Evolutionary conservation across 2,113 vertebrate species (phyloP), one percentile per base, ranked within the genome.

Genomic region (Tachysurus vachellii): DNA sequence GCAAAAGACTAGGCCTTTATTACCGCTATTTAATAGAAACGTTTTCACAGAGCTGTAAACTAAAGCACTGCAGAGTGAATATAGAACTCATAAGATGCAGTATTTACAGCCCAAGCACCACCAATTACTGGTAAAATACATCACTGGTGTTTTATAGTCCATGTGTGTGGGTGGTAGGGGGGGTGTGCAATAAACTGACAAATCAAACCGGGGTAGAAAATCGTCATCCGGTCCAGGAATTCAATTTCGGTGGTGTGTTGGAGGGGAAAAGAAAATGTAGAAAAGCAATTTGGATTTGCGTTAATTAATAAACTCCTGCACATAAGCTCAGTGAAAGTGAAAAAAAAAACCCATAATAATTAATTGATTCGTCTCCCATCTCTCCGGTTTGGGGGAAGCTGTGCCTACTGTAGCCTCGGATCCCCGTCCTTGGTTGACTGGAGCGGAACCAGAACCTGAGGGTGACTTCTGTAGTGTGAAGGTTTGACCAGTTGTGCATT

Each of bases 61-160:
- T 57, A 19, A 57, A 80, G 77, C 77, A 80, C 31, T 42, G 56
- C 56, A 23, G 31, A 80, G 54, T 59, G 31, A 42, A 59, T 42
- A 36, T 23, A 59, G 11, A 59, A 42, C 79, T 59, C 31, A 80
- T 59, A 36, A 23, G 28, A 79, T 79, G 54, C 28, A 36, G 56
- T 80, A 80, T 80, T 59, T 80, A 80, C 5, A 21, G 54, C 56
- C 28, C 54, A 57, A 36, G 77, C 21, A 57, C n/a, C 16, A 42
- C 56, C 76, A 11, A 80, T 80, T 80, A 80, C n/a, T 54, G 53
- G 50, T 56, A 80, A 80, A 54, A 56, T 80, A 80, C 53, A 80
- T 56, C 76, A 31, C n/a, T 80, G 53, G 53, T 36, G 53, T 31
- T 80, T 80, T 80, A 31, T 14, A 56, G 50, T 9, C 26, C 75